A percentile compares a stretch with the other conserved stretches of the same genome.
Evolutionary conservation across 2,888 invertebrate genomes (phyloP).

Genomic region (Mimachlamys varia): DNA sequence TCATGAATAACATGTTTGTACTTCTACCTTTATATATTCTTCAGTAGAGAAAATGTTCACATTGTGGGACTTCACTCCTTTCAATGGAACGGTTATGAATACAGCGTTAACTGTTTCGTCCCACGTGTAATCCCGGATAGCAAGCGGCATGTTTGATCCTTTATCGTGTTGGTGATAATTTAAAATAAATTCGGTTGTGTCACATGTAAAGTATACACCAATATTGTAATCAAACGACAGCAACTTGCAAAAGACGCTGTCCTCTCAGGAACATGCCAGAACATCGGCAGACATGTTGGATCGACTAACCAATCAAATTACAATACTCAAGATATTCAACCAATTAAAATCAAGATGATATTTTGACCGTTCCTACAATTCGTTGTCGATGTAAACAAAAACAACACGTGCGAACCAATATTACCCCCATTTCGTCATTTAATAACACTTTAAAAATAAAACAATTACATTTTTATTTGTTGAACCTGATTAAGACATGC

Average conservation of each 20-base stretch:
- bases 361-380: background rate
- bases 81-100: slow-evolving; percentile 87
- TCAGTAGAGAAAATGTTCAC: slow-evolving; percentile 88
- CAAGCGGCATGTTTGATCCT: slow-evolving; percentile 74
- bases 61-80: slow-evolving; percentile 85
- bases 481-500: too few species aligned
- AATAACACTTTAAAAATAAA: too few species aligned
- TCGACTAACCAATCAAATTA: slow-evolving; percentile 25
- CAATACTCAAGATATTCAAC: background rate
- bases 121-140: slow-evolving; percentile 90
- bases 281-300: slow-evolving; percentile 25
- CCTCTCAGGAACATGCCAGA: background rate
- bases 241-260: background rate
- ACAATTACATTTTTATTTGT: too few species aligned
- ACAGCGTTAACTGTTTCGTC: slow-evolving; percentile 86
- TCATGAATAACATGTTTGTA: background rate
- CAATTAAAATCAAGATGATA: background rate
- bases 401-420: background rate
- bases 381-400: slow-evolving; percentile 29
- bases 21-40: slow-evolving; percentile 86
- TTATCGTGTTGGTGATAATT: background rate
- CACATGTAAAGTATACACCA: too few species aligned
- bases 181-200: background rate
- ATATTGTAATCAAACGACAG: background rate
- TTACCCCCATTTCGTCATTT: background rate